Percentiles rank a stretch among this genome's conserved stretches.
Conservation (phyloP, 2,888 invertebrate species). For the Cephus rjabovi region DNA sequence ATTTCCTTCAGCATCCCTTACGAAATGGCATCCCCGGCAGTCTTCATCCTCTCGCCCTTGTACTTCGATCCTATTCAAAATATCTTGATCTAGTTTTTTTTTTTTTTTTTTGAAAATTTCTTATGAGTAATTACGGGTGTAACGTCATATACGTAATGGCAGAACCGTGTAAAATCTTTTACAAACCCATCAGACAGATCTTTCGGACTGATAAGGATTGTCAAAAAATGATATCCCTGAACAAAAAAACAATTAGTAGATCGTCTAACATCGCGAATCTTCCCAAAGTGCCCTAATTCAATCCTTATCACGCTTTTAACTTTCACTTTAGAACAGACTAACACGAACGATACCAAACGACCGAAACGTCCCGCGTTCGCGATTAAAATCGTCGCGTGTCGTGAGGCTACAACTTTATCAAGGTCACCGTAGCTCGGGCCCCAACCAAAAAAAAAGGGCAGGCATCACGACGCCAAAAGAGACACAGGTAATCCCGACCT, state of each 20-base stretch:
- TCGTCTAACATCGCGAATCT: too few relatives aligned
- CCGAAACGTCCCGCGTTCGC: not conserved
- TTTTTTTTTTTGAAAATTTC: not conserved
- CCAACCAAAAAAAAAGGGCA: not conserved
- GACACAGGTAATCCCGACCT: not conserved
- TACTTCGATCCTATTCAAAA: not conserved
- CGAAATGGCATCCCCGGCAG: not conserved
- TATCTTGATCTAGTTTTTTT: not conserved
- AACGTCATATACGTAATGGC: not conserved
- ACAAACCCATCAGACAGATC: not conserved
- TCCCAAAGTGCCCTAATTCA: too few relatives aligned
- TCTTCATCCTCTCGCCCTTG: not conserved
- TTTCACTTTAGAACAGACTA: not conserved
- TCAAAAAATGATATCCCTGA: not conserved
- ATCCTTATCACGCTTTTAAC: not conserved
- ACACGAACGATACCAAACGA: not conserved
- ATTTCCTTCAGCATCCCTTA: not conserved
- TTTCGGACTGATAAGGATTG: not conserved
- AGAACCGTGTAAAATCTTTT: not conserved
- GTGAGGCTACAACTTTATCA: not conserved
- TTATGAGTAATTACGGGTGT: not conserved
- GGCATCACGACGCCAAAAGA: fast-evolving
- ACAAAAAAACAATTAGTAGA: not conserved
- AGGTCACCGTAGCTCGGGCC: not conserved
- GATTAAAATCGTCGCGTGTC: not conserved